A percentile compares a stretch with the other conserved stretches of the same genome.
Evolutionary conservation across 2,113 vertebrate genomes (phyloP).

Genomic region (Setophaga kirtlandii): DNA sequence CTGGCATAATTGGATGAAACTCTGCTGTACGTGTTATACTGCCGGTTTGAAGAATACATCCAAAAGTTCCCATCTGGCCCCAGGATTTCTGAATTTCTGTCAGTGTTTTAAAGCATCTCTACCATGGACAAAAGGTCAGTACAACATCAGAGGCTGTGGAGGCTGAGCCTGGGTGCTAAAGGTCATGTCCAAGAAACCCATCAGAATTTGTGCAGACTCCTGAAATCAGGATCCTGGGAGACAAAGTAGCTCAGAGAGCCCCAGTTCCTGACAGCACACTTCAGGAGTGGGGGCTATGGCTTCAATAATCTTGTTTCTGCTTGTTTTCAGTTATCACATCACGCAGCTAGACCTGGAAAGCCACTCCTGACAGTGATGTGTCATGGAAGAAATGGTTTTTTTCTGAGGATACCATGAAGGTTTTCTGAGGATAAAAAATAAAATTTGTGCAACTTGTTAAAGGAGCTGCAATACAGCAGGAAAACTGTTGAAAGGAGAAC

Average conservation of each 20-base stretch:
- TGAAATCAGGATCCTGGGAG: not conserved
- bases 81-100: constrained; percentile 7
- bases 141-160: not conserved
- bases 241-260: not conserved
- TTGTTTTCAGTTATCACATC: not conserved
- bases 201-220: not conserved
- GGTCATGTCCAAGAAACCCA: not conserved
- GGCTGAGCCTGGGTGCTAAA: not conserved
- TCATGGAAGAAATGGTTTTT: not conserved
- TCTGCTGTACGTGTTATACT: constrained; percentile 18
- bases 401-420: not conserved
- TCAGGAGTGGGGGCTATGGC: not conserved
- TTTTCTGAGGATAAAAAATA: not conserved
- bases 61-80: not conserved
- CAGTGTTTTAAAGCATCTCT: not conserved
- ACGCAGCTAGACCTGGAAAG: not conserved
- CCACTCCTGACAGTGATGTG: not conserved
- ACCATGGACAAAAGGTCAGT: not conserved
- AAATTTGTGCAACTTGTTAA: not conserved
- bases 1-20: constrained; percentile 54
- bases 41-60: not conserved
- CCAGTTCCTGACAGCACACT: not conserved
- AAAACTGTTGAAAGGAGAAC: not conserved
- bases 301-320: not conserved
- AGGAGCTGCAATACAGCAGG: not conserved